Evolutionary conservation across 1,140 invertebrate genomes (phyloP), one percentile per base, ranked within the genome.

Genomic region (Zophobas atratus): DNA sequence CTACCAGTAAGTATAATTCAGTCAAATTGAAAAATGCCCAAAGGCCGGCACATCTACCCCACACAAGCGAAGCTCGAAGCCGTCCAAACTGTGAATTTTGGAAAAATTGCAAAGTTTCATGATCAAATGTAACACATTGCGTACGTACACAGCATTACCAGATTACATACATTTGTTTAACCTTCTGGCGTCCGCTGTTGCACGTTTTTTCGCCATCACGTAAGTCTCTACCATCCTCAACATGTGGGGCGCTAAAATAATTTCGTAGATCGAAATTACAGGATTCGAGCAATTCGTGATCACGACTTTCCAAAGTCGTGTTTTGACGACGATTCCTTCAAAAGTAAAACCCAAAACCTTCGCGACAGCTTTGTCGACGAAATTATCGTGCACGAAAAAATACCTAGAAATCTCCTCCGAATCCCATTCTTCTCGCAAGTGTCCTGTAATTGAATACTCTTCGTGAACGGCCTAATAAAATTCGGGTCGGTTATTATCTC

Each of bases 261-360:
- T 41, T 75, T 75, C 46, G 49, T 38, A 38, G 32, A 53, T 63
- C 70, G 35, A 76, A 77, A 77, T 77, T 77, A 77, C 76, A 77
- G 55, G 76, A 73, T 71, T 56, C 35, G 35, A 33, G 32, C 53
- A 43, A 56, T 60, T 77, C 76, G 76, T 77, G 76, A 73, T 77
- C 76, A 77, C 76, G 76, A 77, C 48, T 77, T 57, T 20, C 8
- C 4, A 71, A 56, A 33, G 56, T 76, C 75, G 75, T 76, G 57
- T 43, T 33, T 35, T 76, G 75, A 76, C 75, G 70, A 51, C 48
- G 34, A 71, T 20, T 35, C 38, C 8, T 63, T 72, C 36, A 46
- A 71, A 71, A 71, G 48, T 3, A n/a, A 51, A 51, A 57, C 33
- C 33, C 8, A 20, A 43, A 67, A 67, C n/a, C 20, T 51, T 20